phyloP scores from a whole-genome alignment of 2,797 vertebrate genomes.

The Myioborus melanocephalus region DNA sequence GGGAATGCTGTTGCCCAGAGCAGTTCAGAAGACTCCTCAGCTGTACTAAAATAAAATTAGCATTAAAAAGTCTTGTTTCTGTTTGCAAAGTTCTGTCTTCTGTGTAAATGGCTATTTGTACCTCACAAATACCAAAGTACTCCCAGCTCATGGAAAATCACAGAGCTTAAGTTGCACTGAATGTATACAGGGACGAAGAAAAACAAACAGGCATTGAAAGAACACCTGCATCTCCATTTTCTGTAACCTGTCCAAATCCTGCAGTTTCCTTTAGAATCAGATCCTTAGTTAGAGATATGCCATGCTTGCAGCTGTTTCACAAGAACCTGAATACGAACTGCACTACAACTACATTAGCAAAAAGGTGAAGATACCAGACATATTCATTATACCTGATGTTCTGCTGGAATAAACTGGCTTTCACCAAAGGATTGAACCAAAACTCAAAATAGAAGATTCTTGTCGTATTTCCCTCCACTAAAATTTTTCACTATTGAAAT shows the following conservation, averaged over 20 bases:
- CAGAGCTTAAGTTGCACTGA: neutral
- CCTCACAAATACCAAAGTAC: neutral
- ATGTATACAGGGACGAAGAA: neutral
- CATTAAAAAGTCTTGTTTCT: neutral
- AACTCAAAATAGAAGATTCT: neutral
- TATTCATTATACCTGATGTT: neutral
- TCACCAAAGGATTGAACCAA: neutral
- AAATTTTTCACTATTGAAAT: neutral
- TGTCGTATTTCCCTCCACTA: neutral
- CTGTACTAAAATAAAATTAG: neutral
- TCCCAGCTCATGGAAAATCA: neutral
- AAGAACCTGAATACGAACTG: neutral
- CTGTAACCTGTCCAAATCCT: neutral
- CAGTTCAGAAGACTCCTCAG: neutral
- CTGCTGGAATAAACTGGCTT: neutral
- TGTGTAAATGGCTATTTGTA: neutral
- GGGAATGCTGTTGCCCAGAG: neutral
- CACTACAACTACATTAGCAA: neutral
- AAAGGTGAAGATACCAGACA: neutral
- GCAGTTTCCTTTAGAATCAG: neutral
- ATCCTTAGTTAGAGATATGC: neutral
- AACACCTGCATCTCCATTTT: neutral
- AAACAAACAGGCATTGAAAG: neutral
- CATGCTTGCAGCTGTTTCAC: neutral
- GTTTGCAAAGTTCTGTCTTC: neutral